These are phyloP conservation scores for Anagrus nilaparvatae DNA, from an alignment of 1,140 invertebrate species.

Conservation along the genomic window DNA sequence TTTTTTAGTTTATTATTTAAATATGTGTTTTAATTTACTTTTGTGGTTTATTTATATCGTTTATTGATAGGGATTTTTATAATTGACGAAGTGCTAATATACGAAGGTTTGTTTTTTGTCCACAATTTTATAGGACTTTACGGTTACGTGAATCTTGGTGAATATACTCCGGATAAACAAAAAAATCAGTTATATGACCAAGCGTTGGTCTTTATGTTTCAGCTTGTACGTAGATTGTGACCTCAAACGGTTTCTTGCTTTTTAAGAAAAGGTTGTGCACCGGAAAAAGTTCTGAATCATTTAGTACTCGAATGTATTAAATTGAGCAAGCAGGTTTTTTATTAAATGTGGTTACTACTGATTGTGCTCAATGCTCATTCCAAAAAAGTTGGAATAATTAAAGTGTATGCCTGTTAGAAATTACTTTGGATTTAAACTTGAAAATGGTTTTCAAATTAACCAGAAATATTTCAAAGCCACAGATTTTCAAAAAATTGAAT, in stretches of 20 bases:
- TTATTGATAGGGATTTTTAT: too few species aligned
- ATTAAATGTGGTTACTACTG: conserved; percentile 16
- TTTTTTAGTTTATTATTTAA: too few species aligned
- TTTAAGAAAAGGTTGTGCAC: conserved; percentile 19
- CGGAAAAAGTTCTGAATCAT: conserved; percentile 18
- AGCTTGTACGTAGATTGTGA: conserved; percentile 22
- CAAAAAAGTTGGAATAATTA: conserved; percentile 16
- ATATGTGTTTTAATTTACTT: too few species aligned
- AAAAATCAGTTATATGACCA: conserved; percentile 20
- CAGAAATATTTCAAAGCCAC: conserved; percentile 9
- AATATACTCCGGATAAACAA: conserved; percentile 19
- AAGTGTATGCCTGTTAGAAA: conserved; percentile 8
- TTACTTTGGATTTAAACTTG: conserved; percentile 6
- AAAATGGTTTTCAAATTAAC: conserved; percentile 13
- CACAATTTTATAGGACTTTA: conserved; percentile 13
- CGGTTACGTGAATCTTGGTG: conserved; percentile 20
- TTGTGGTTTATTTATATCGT: too few species aligned
- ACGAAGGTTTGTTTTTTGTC: too few species aligned
- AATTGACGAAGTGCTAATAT: too few species aligned
- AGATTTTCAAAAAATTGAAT: conserved; percentile 14
- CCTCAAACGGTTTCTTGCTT: conserved; percentile 21
- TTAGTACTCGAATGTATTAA: conserved; percentile 19
- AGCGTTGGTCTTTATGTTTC: conserved; percentile 24
- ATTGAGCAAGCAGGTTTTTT: conserved; percentile 16
- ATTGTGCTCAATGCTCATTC: conserved; percentile 19